Evolutionary conservation across 1,140 invertebrate species (phyloP), one percentile per base, ranked within the genome.

Genomic region (Drosophila hydei): DNA sequence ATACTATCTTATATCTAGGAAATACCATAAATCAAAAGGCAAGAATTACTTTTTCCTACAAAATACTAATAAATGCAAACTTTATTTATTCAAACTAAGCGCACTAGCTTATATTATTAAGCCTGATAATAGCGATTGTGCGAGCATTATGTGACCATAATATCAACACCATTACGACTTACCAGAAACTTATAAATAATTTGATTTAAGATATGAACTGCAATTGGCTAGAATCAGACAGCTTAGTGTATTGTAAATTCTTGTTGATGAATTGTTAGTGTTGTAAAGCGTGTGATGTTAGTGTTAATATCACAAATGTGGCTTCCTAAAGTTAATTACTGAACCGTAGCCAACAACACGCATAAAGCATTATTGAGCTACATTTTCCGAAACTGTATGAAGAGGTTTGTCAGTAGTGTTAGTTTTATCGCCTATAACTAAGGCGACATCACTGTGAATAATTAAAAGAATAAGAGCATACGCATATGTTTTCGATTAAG

Each of bases 361-460:
- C 27, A 43, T 38, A n/a, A 27, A 42, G 38, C 55, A 68, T 73
- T 51, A 71, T 42, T 87, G 50, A 65, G 77, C 68, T 48, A 90
- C 78, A 74, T 90, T 90, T 63, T 90, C 89, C 84, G 89, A 89
- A 77, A 90, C 71, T 55, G 89, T 87, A 50, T 87, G 75, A 27
- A 88, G 56, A 70, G 72, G 75, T 83, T 85, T 85, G 61, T 70
- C 67, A 56, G 68, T 71, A 55, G 63, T 51, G 48, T 63, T 71
- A 74, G 72, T 77, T 69, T 72, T 88, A 77, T 90, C 79, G 72
- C 75, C 76, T 85, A 90, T 73, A 79, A 75, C 85, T 90, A 89
- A 76, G 45, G 89, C 77, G 43, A 89, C 71, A 78, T 79, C 85
- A 89, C 89, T 91, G 89, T 89, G 90, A 80, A 80, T 60, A 77